Conservation (phyloP, 2,797 vertebrate species). For the Phylloscopus collybita region DNA sequence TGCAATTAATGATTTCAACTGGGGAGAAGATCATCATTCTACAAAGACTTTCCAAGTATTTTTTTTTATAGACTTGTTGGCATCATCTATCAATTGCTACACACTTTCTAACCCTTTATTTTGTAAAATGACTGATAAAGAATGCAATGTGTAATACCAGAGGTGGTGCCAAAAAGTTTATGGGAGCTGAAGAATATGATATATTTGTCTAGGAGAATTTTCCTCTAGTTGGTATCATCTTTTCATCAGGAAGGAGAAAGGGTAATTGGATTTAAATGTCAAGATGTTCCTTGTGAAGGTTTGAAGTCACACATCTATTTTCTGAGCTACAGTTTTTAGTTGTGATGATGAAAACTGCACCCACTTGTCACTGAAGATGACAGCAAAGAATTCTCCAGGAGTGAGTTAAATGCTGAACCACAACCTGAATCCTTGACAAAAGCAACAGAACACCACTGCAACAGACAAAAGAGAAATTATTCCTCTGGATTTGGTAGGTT, state of each 20-base stretch:
- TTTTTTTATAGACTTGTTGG: slow-evolving; percentile 13
- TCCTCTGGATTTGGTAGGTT: not conserved
- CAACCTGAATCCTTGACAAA: not conserved
- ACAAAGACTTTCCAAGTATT: slow-evolving; percentile 1
- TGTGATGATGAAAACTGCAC: slow-evolving; percentile 68
- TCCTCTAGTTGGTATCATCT: slow-evolving; percentile 61
- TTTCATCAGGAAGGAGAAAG: slow-evolving; percentile 76
- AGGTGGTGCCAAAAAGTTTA: slow-evolving; percentile 22
- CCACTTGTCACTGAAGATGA: slow-evolving; percentile 64
- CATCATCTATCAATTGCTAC: not conserved
- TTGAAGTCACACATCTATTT: slow-evolving; percentile 75
- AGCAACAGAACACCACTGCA: not conserved
- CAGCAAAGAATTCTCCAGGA: slow-evolving; percentile 22
- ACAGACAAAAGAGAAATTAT: not conserved
- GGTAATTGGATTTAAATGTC: slow-evolving; percentile 87
- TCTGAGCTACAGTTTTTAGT: slow-evolving; percentile 60
- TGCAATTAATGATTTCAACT: slow-evolving; percentile 59
- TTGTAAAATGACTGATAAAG: not conserved
- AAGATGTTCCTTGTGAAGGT: slow-evolving; percentile 74
- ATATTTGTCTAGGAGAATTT: slow-evolving; percentile 70
- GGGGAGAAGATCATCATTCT: slow-evolving; percentile 24
- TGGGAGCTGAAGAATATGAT: slow-evolving; percentile 38
- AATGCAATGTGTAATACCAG: not conserved
- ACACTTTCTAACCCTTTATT: not conserved
- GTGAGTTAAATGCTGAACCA: slow-evolving; percentile 37